Base-by-base conservation (phyloP, 2,888 invertebrate species). In the Cancer borealis region DNA sequence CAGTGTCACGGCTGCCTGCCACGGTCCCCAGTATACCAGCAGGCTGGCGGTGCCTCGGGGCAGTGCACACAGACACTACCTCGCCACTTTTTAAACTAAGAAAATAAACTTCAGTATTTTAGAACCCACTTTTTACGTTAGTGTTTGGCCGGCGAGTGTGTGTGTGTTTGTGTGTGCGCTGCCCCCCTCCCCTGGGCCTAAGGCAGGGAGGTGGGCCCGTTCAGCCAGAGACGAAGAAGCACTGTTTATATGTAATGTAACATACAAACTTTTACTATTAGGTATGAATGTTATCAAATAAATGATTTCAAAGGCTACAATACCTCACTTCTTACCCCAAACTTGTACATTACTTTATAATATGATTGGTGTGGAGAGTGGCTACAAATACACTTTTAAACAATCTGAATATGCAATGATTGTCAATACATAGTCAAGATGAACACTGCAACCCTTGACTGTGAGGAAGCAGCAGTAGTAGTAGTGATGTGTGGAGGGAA, bases 281-380 rank as follows among this genome's bases (percentile, higher is more conserved):
- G 95, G 95, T 95, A 95, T 95, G 95, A 95, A 95, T 95, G 95
- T 95, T 95, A 95, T 95, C 95, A 95, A 95, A 95, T 95, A 95
- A 95, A 95, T 95, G 95, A 95, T 95, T 95, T 95, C 94, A 95
- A 94, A 95, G 93, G 95, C 92, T 89, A 90, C 45, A 66, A 73
- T 39, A 45, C 91, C 88, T 88, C 46, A 79, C 47, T 92, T 47
- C 47, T 79, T 73, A 89, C 8, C 89, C 92, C 12, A 84, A 39
- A 26, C 45, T 5, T 6, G 10, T 47, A 92, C 54, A n/a, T 54
- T 6, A 30, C 17, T 8, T 54, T 14, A 26, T 17, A 14, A 60
- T 39, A 39, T 12, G n/a, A 14, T n/a, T 91, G 26, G n/a, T n/a
- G n/a, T 91, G 66, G n/a, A 60, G 17, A 6, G n/a, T 91, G 1